A percentile compares a stretch with the other conserved stretches of the same genome.
Conservation (phyloP, 2,113 vertebrate genomes). For the Hipposideros armiger region DNA sequence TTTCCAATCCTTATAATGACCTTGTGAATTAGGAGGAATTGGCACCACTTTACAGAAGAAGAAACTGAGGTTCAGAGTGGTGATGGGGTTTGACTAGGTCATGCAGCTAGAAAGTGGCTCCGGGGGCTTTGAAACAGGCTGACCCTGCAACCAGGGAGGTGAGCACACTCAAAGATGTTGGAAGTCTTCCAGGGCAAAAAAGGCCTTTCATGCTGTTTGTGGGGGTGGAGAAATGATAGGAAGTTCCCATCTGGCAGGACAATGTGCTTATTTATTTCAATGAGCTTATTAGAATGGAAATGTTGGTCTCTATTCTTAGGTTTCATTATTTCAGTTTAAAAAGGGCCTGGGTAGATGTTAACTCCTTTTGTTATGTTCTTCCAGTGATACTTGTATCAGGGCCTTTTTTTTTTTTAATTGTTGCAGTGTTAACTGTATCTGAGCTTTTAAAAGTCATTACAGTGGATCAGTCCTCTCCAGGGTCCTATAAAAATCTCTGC, state of each 20-base stretch:
- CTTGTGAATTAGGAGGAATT: neutral
- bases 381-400: neutral
- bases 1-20: neutral
- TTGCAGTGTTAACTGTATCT: neutral
- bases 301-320: neutral
- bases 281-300: neutral
- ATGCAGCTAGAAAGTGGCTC: neutral
- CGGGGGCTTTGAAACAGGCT: neutral
- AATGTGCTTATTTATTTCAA: neutral
- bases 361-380: slow-evolving; percentile 11
- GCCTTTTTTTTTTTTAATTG: neutral
- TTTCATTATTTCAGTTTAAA: slow-evolving; percentile 60
- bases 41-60: neutral
- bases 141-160: neutral
- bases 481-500: neutral
- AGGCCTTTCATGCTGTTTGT: neutral
- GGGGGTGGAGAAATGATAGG: rapidly evolving
- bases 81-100: neutral
- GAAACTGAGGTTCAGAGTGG: neutral
- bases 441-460: slow-evolving; percentile 8
- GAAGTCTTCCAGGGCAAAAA: neutral
- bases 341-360: neutral
- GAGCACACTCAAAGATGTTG: neutral
- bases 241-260: too few relatives aligned
- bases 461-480: neutral